These are phyloP conservation scores for Coremacera marginata DNA, from an alignment of 2,888 invertebrate species.

Conservation along the genomic window DNA sequence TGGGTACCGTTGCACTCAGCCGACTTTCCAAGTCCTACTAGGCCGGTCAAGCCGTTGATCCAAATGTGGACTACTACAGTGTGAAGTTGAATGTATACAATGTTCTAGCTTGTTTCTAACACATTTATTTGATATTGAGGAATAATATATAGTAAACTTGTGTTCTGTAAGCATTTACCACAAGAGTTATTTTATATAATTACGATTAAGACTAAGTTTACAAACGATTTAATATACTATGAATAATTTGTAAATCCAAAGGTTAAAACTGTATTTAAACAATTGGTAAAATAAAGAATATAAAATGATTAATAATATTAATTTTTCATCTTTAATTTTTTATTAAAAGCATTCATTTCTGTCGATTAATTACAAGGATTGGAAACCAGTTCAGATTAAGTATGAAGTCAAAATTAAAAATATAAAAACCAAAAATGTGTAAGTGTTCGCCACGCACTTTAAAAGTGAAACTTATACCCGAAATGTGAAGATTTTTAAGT, in stretches of 20 bases:
- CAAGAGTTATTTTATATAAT: conserved; percentile 12
- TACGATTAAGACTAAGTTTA: conserved; percentile 18
- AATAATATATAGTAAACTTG: conserved; percentile 6
- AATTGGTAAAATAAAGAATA: conserved; percentile 14
- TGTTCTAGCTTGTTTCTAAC: conserved; percentile 17
- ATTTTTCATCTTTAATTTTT: background rate
- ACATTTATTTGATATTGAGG: conserved; percentile 8
- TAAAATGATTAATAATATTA: background rate
- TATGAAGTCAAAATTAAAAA: no score
- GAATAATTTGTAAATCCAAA: conserved; percentile 14
- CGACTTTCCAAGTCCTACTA: no score
- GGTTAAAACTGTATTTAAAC: conserved; percentile 11
- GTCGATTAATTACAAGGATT: background rate
- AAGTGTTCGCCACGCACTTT: no score
- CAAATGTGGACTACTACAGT: no score
- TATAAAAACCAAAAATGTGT: no score
- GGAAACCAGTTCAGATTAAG: no score
- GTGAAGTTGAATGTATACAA: conserved; percentile 30
- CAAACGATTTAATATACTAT: conserved; percentile 10
- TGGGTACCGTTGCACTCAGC: no score
- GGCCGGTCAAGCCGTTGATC: no score
- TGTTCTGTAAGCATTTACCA: conserved; percentile 6
- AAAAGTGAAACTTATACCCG: no score
- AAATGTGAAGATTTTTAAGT: no score
- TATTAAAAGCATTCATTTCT: background rate